phyloP scores from a whole-genome alignment of 2,797 vertebrate genomes.

The Tragelaphus eurycerus region DNA sequence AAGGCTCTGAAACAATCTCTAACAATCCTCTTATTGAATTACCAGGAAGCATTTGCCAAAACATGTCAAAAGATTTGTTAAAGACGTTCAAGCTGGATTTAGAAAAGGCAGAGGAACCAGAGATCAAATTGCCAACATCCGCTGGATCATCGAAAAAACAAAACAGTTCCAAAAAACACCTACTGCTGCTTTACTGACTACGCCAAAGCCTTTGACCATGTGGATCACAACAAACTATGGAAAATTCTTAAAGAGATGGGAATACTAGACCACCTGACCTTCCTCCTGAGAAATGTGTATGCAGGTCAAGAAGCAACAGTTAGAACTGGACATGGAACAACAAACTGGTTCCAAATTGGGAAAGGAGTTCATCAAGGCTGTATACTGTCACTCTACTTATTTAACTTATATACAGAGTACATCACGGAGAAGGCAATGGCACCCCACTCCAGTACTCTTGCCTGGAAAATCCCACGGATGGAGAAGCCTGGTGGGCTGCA shows the following conservation, averaged over 20 bases:
- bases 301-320: not conserved
- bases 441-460: too few species aligned
- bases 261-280: not conserved
- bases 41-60: not conserved
- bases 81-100: not conserved
- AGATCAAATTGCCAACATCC: not conserved
- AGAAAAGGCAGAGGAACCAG: not conserved
- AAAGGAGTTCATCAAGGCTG: not conserved
- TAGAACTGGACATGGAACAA: not conserved
- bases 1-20: not conserved
- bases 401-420: not conserved
- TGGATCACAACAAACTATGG: not conserved
- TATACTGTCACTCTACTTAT: not conserved
- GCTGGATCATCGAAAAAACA: not conserved
- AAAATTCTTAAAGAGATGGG: not conserved
- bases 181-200: not conserved
- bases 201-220: not conserved
- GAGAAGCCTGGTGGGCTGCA: too few species aligned
- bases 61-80: not conserved
- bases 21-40: constrained; percentile 7
- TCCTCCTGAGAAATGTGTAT: not conserved
- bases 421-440: not conserved
- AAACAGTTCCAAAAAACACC: not conserved
- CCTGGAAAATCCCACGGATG: too few species aligned
- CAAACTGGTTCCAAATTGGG: not conserved